Percentiles rank a stretch among this genome's conserved stretches.
phyloP scores from a whole-genome alignment of 2,888 invertebrate species.

The Pollenia angustigena region DNA sequence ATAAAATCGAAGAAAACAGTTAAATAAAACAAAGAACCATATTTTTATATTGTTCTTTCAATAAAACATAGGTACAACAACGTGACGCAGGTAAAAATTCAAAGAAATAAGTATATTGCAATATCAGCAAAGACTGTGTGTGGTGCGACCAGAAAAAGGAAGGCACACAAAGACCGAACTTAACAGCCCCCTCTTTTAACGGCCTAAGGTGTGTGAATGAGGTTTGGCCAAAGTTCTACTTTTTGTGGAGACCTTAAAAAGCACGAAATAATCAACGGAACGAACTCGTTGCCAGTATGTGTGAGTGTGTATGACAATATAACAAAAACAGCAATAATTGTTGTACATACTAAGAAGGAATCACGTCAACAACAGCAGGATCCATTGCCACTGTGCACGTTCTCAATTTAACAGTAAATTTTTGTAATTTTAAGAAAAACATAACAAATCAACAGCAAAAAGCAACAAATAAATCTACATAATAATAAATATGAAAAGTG shows the following conservation, averaged over 20 bases:
- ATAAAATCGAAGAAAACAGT: background rate
- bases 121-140: constrained; percentile 30
- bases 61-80: constrained; percentile 51
- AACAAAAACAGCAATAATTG: constrained; percentile 31
- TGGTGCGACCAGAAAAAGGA: constrained; percentile 36
- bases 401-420: constrained; percentile 32
- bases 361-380: constrained; percentile 57
- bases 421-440: background rate
- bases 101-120: constrained; percentile 60
- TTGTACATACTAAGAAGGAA: constrained; percentile 36
- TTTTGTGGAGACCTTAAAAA: constrained; percentile 60
- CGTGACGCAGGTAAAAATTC: constrained; percentile 50
- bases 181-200: background rate
- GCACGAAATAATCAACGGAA: constrained; percentile 68
- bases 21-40: constrained; percentile 17
- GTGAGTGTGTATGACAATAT: constrained; percentile 36
- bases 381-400: constrained; percentile 47
- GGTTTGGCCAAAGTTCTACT: constrained; percentile 40
- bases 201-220: constrained; percentile 10
- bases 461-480: background rate
- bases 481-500: constrained; percentile 7
- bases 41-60: constrained; percentile 33
- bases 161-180: constrained; percentile 24
- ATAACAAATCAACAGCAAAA: constrained; percentile 8
- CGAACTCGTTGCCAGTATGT: constrained; percentile 48